Evolutionary conservation across 2,888 invertebrate genomes (phyloP), one percentile per base, ranked within the genome.

Genomic region (Hartigia nigra): DNA sequence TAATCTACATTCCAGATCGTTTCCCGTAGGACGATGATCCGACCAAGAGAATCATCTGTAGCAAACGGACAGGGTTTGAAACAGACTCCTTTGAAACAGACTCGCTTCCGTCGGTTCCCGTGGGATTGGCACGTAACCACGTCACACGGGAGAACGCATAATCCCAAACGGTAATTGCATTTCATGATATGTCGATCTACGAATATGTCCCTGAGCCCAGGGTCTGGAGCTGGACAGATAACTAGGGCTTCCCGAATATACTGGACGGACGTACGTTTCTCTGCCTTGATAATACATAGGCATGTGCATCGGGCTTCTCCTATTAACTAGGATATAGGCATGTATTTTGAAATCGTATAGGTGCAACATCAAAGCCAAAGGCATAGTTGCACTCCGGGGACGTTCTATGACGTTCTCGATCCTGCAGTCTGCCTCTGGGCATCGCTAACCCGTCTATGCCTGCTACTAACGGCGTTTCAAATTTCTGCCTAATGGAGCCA

Each of bases 361-460:
- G 84, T 84, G 55, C 23, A 87, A 91, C 91, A 91, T 91, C 91
- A 91, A 91, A 91, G 91, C 90, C 91, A 91, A 91, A 91, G 90
- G 90, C 90, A 91, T 90, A 89, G 89, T 88, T 90, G 88, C 82
- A 86, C 89, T 87, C 90, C 79, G 81, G 91, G 90, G 90, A 90
- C 84, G 80, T 83, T 81, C 86, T 86, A 83, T 87, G 86, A 86
- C 87, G 87, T 83, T 77, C 70, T n/a, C 23, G 72, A 72, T 34
- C 31, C 72, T 23, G 72, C 12, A 72, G 23, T 12, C 72, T 12
- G 72, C 72, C 72, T 72, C 14, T 32, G 72, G 72, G 72, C 72
- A 34, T 72, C 31, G 72, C 72, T 31, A 34, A 72, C 31, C 55
- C 55, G 55, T 23, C 55, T 55, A 55, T 23, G 55, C 5, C 72